phyloP scores from a whole-genome alignment of 2,113 vertebrate species.

The Dasyurus viverrinus region DNA sequence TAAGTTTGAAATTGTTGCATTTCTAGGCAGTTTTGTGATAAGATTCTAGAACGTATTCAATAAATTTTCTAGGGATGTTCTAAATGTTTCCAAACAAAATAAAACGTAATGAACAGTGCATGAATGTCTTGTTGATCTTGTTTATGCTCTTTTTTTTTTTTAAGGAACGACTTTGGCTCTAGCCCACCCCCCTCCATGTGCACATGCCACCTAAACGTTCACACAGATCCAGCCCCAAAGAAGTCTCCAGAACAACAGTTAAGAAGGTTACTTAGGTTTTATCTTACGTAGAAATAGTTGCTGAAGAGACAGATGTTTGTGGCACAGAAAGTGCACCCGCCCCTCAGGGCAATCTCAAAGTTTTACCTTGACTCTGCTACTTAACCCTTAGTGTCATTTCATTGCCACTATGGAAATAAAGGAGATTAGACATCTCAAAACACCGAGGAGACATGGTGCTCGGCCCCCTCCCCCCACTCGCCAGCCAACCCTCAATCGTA shows the following conservation, averaged over 20 bases:
- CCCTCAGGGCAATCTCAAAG: conserved; percentile 75
- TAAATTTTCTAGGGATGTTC: background rate
- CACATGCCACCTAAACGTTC: conserved; percentile 60
- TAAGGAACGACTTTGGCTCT: background rate
- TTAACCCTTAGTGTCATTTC: conserved; percentile 83
- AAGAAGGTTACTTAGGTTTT: conserved; percentile 75
- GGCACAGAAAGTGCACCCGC: conserved; percentile 74
- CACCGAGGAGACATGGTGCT: conserved; percentile 35
- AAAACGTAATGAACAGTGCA: background rate
- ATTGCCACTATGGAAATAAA: conserved; percentile 82
- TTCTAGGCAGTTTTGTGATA: background rate
- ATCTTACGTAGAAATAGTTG: conserved; percentile 62
- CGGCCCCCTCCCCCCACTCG: background rate
- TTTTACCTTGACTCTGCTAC: conserved; percentile 81
- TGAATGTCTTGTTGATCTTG: background rate
- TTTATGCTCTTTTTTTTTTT: background rate
- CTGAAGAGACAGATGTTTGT: conserved; percentile 77
- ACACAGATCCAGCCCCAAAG: conserved; percentile 32
- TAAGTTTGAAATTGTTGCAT: background rate
- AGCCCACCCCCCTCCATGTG: background rate
- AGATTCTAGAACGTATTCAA: background rate
- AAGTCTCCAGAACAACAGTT: conserved; percentile 67
- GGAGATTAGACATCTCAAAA: conserved; percentile 81
- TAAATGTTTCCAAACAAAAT: background rate
- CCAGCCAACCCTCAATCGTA: too few relatives aligned